phyloP scores from a whole-genome alignment of 2,888 invertebrate genomes.

The Halictus quadricinctus region DNA sequence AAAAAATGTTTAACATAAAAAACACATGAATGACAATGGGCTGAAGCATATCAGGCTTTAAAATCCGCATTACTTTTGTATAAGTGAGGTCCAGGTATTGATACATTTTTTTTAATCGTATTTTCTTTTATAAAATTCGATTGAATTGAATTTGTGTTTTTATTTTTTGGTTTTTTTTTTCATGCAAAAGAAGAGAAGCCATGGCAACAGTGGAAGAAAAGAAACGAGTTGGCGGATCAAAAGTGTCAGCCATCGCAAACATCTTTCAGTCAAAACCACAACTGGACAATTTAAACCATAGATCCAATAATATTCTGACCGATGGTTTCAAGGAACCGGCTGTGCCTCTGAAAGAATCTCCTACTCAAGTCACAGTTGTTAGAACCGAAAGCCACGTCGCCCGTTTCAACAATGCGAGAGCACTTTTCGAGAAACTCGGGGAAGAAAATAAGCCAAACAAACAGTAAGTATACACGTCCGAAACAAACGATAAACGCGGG shows the following conservation, averaged over 20 bases:
- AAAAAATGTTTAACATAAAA: conserved; percentile 66
- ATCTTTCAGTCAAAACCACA: conserved; percentile 89
- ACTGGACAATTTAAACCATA: conserved; percentile 77
- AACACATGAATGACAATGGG: conserved; percentile 76
- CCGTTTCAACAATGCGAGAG: conserved; percentile 95
- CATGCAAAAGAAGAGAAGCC: conserved; percentile 38
- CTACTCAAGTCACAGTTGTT: conserved; percentile 88
- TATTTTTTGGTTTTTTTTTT: not conserved
- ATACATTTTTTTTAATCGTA: not conserved
- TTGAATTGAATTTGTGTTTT: not conserved
- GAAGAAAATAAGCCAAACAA: conserved; percentile 86
- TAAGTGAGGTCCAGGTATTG: conserved; percentile 30
- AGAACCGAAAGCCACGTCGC: conserved; percentile 95
- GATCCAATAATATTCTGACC: conserved; percentile 75
- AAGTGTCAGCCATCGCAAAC: conserved; percentile 96
- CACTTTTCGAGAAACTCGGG: conserved; percentile 94
- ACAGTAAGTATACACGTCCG: conserved; percentile 72
- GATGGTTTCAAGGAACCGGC: conserved; percentile 82
- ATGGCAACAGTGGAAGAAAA: conserved; percentile 88
- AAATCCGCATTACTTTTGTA: conserved; percentile 33
- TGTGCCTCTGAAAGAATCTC: conserved; percentile 79
- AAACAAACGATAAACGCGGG: not conserved
- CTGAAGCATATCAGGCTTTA: conserved; percentile 70
- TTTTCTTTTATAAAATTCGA: not conserved
- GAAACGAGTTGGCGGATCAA: conserved; percentile 88